These are phyloP conservation scores for Spodoptera frugiperda DNA, from an alignment of 1,140 invertebrate genomes.

Conservation along the genomic window DNA sequence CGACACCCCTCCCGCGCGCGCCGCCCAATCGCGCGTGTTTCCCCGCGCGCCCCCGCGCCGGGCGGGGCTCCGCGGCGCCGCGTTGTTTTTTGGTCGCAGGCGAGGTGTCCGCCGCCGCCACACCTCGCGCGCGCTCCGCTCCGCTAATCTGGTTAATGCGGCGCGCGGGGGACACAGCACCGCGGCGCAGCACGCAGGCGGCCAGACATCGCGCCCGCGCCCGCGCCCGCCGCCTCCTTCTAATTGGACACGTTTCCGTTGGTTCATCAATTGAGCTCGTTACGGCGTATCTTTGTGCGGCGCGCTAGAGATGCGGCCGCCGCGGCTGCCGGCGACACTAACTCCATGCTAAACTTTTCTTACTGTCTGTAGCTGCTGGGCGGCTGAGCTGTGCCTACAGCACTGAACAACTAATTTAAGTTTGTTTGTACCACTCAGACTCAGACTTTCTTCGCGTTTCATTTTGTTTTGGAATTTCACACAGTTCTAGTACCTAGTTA, in stretches of 20 bases:
- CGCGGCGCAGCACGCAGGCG: slow-evolving; percentile 54
- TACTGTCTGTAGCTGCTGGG: slow-evolving; percentile 21
- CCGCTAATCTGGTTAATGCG: slow-evolving; percentile 81
- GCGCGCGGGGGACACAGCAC: slow-evolving; percentile 67
- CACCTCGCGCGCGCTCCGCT: slow-evolving; percentile 68
- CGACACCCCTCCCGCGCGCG: slow-evolving; percentile 77
- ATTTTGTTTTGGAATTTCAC: slow-evolving; percentile 15
- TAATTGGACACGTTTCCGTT: slow-evolving; percentile 85
- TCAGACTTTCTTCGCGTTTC: slow-evolving; percentile 17
- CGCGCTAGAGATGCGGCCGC: slow-evolving; percentile 46
- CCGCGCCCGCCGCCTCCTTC: slow-evolving; percentile 74
- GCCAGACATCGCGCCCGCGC: slow-evolving; percentile 52
- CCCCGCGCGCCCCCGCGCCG: slow-evolving; percentile 56
- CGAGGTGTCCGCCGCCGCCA: slow-evolving; percentile 80
- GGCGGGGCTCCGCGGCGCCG: slow-evolving; percentile 62
- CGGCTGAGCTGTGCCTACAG: background rate
- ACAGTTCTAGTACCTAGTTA: too few relatives aligned
- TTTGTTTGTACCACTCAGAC: slow-evolving; percentile 28
- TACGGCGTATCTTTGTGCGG: slow-evolving; percentile 77
- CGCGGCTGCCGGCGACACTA: slow-evolving; percentile 37
- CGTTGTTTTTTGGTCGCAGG: slow-evolving; percentile 76
- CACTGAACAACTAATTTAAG: slow-evolving; percentile 41
- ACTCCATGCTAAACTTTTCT: slow-evolving; percentile 25
- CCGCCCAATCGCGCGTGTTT: slow-evolving; percentile 75
- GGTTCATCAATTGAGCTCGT: slow-evolving; percentile 84